These are phyloP conservation scores for Toxotes chatareus DNA, from an alignment of 2,113 vertebrate species.

Conservation along the genomic window DNA sequence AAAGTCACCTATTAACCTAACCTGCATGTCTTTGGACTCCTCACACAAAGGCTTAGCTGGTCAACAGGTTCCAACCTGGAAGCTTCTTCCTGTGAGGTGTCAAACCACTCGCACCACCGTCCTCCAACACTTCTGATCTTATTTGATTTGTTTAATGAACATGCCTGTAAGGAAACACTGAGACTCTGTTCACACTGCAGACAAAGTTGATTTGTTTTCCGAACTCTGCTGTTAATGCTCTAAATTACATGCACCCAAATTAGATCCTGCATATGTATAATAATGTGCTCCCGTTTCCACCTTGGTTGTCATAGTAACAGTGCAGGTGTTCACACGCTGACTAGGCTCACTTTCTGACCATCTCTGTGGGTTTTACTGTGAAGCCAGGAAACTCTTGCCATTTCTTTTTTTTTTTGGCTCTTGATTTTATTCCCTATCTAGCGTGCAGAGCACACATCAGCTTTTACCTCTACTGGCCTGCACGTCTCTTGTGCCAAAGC, in stretches of 20 bases:
- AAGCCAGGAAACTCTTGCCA: background rate
- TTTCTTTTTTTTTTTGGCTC: background rate
- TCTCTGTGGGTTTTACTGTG: background rate
- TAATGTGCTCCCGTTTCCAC: conserved; percentile 6
- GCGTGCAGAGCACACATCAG: background rate
- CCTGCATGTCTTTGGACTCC: no score
- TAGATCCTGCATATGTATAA: background rate
- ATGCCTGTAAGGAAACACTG: background rate
- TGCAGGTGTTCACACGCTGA: conserved; percentile 23
- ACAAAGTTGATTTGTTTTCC: background rate
- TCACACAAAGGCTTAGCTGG: no score
- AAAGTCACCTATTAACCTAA: background rate
- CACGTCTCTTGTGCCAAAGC: background rate
- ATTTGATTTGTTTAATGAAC: background rate
- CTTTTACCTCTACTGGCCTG: background rate
- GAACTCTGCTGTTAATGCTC: background rate
- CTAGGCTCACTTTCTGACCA: background rate
- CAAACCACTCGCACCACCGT: no score
- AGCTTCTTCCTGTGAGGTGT: no score
- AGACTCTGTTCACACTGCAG: background rate
- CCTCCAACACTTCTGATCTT: no score
- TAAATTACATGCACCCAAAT: background rate
- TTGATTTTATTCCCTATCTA: background rate
- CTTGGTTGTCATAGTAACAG: conserved; percentile 58
- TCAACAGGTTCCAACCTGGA: no score